phyloP scores from a whole-genome alignment of 2,113 vertebrate genomes.

The Rhizomys pruinosus region DNA sequence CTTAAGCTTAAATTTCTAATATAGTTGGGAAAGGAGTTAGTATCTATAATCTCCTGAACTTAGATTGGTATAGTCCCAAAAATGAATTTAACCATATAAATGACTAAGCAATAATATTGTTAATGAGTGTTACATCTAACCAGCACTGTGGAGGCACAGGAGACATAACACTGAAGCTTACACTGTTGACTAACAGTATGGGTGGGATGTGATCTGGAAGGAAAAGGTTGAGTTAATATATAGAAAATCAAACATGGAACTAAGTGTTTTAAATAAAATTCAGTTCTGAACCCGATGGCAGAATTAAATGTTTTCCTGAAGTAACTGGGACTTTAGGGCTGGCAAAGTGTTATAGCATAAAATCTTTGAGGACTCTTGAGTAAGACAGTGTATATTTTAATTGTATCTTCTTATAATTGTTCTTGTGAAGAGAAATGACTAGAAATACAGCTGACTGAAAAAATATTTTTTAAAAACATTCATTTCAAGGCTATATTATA shows the following conservation, averaged over 20 bases:
- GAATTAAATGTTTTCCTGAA: background rate
- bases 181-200: background rate
- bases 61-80: background rate
- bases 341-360: background rate
- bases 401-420: background rate
- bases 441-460: conserved; percentile 40
- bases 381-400: background rate
- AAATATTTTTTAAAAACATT: conserved; percentile 65
- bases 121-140: background rate
- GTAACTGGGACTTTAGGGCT: background rate
- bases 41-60: background rate
- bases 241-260: background rate
- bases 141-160: background rate
- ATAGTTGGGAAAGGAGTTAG: accelerated
- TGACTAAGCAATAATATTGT: background rate
- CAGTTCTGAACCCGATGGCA: background rate
- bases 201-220: background rate
- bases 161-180: background rate
- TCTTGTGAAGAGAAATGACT: conserved; percentile 27
- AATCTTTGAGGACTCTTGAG: conserved; percentile 24
- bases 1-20: background rate
- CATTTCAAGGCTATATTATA: conserved; percentile 42
- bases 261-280: background rate
- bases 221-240: background rate
- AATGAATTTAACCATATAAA: background rate